Conservation (phyloP, 2,113 vertebrate species). For the Anarrhichthys ocellatus region DNA sequence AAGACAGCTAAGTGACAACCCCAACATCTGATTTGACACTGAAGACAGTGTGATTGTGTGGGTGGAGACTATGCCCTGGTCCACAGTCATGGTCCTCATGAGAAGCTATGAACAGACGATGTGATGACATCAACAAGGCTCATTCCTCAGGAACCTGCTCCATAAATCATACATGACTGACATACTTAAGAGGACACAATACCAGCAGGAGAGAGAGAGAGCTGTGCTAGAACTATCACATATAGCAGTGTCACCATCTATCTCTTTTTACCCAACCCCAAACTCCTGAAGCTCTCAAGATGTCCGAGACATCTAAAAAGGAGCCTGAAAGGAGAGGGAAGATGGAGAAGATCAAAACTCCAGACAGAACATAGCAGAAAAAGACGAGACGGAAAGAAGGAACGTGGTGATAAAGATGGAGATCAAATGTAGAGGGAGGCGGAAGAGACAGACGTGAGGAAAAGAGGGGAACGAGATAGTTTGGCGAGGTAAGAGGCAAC, state of each 20-base stretch:
- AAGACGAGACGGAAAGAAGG: slow-evolving; percentile 44
- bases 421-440: slow-evolving; percentile 51
- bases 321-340: slow-evolving; percentile 50
- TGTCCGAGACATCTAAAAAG: slow-evolving; percentile 59
- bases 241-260: slow-evolving; percentile 50
- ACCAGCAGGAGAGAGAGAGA: slow-evolving; percentile 31
- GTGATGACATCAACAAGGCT: slow-evolving; percentile 54
- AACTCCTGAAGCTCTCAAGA: slow-evolving; percentile 66
- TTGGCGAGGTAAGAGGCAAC: slow-evolving; percentile 73
- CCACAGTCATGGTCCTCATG: not conserved
- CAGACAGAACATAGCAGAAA: slow-evolving; percentile 44
- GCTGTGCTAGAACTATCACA: slow-evolving; percentile 50
- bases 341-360: slow-evolving; percentile 66
- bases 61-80: slow-evolving; percentile 14
- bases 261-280: slow-evolving; percentile 69
- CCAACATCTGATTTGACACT: not conserved
- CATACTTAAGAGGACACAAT: slow-evolving; percentile 43
- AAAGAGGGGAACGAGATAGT: slow-evolving; percentile 57
- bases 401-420: slow-evolving; percentile 44
- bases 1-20: not conserved
- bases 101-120: slow-evolving; percentile 50
- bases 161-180: slow-evolving; percentile 70
- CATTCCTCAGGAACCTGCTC: slow-evolving; percentile 52
- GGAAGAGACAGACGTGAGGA: slow-evolving; percentile 27
- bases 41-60: not conserved